Conservation (phyloP, 2,797 vertebrate species). For the Cossypha heuglini region DNA sequence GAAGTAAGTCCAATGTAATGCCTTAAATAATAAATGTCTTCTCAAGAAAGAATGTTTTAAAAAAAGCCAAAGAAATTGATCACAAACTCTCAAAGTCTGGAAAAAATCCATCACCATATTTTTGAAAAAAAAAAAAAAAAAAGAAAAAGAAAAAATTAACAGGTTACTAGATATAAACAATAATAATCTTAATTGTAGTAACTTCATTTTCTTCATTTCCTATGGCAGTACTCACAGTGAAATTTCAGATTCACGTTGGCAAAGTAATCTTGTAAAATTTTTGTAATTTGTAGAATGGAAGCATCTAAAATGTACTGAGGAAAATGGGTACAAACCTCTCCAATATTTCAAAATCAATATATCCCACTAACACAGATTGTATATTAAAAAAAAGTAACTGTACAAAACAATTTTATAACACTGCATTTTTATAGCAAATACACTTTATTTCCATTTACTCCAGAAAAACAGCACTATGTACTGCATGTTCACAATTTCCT, state of each 20-base stretch:
- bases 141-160: background rate
- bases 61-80: background rate
- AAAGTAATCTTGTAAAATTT: background rate
- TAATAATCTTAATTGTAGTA: background rate
- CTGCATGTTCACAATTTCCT: conserved; percentile 11
- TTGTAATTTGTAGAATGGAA: background rate
- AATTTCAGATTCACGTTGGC: background rate
- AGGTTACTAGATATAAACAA: background rate
- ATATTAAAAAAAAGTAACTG: background rate
- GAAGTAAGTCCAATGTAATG: conserved; percentile 72
- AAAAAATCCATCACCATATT: background rate
- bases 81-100: conserved; percentile 13
- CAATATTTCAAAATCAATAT: background rate
- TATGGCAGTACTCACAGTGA: background rate
- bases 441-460: background rate
- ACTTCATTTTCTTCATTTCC: background rate
- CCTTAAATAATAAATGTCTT: conserved; percentile 71
- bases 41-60: background rate
- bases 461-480: background rate
- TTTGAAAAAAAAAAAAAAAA: background rate
- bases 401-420: background rate
- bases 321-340: background rate
- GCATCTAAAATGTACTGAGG: background rate
- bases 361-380: background rate
- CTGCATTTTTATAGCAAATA: background rate